A percentile compares a stretch with the other conserved stretches of the same genome.
Conservation (phyloP, 2,113 vertebrate genomes). For the Petroica traversi region DNA sequence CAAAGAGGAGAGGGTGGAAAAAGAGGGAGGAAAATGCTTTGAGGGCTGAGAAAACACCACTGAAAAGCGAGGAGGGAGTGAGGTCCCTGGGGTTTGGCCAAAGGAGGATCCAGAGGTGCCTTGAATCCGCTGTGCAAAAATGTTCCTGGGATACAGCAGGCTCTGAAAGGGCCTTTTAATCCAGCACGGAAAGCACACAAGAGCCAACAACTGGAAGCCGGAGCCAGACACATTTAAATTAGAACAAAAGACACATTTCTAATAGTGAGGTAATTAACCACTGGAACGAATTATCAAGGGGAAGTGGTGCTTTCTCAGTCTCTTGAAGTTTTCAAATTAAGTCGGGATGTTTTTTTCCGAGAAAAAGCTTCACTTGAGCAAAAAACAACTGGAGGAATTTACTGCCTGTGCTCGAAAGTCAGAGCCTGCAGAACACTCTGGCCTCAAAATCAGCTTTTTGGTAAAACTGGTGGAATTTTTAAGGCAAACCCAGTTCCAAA, state of each 20-base stretch:
- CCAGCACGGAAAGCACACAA: neutral
- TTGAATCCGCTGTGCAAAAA: neutral
- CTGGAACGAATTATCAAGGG: constrained; percentile 29
- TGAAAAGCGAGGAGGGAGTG: neutral
- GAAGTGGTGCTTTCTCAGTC: neutral
- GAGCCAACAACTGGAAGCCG: neutral
- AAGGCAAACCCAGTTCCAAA: neutral
- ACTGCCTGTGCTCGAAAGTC: rapidly evolving
- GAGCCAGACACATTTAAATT: constrained; percentile 26
- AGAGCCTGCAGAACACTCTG: neutral
- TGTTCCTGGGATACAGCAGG: neutral
- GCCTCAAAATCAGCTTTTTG: neutral
- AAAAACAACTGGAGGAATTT: neutral
- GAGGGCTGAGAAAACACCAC: neutral
- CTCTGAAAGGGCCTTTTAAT: neutral
- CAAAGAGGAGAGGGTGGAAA: neutral
- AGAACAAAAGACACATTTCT: constrained; percentile 40
- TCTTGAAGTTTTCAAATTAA: constrained; percentile 1
- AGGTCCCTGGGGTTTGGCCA: neutral
- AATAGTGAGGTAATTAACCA: constrained; percentile 33
- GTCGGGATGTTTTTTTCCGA: neutral
- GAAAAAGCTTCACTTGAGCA: neutral
- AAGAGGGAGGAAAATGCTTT: neutral
- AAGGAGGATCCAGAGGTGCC: neutral
- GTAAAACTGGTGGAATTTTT: neutral